Conservation (phyloP, 1,140 invertebrate genomes). For the Chlorops oryzae region DNA sequence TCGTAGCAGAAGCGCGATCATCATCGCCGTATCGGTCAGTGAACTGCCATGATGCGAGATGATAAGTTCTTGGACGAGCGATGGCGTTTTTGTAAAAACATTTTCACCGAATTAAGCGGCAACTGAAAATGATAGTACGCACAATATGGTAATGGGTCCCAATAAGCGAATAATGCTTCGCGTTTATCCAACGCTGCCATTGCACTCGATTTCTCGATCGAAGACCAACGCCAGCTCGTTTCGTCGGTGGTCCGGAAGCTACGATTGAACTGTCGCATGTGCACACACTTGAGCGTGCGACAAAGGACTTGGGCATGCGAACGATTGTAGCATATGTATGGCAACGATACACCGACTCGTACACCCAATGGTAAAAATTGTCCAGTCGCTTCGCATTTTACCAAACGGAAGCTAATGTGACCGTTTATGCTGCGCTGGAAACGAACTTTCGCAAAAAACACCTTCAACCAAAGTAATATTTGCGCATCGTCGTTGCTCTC, state of each 20-base stretch:
- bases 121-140: slow-evolving; percentile 74
- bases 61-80: slow-evolving; percentile 42
- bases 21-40: too few relatives aligned
- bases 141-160: slow-evolving; percentile 77
- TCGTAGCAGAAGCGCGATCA: too few relatives aligned
- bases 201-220: slow-evolving; percentile 20
- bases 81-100: slow-evolving; percentile 43
- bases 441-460: slow-evolving; percentile 60
- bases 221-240: slow-evolving; percentile 35
- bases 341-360: slow-evolving; percentile 65
- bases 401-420: slow-evolving; percentile 68
- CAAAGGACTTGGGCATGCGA: slow-evolving; percentile 60
- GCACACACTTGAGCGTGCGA: slow-evolving; percentile 46
- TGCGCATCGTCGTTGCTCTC: slow-evolving; percentile 52
- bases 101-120: slow-evolving; percentile 57
- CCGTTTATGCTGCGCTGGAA: slow-evolving; percentile 60
- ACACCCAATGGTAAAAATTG: slow-evolving; percentile 59
- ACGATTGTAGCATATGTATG: slow-evolving; percentile 68
- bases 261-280: slow-evolving; percentile 47
- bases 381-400: slow-evolving; percentile 50
- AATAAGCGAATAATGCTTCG: slow-evolving; percentile 70
- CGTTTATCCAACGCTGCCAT: slow-evolving; percentile 60
- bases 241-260: slow-evolving; percentile 54
- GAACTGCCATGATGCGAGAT: slow-evolving; percentile 41
- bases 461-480: slow-evolving; percentile 63